These are phyloP conservation scores for Jaculus jaculus DNA, from an alignment of 2,113 vertebrate species.

Conservation along the genomic window DNA sequence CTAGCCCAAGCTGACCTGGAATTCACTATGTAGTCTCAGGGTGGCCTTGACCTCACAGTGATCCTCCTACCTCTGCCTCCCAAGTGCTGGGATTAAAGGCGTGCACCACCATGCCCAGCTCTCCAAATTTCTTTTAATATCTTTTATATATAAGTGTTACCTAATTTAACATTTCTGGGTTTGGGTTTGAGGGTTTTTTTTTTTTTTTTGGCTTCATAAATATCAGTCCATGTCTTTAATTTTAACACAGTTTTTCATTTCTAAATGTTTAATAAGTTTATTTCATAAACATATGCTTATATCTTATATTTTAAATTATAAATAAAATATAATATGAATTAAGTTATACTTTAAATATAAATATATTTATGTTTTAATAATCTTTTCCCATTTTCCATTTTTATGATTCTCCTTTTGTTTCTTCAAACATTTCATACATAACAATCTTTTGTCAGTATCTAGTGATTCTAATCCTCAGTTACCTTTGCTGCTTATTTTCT, in stretches of 20 bases:
- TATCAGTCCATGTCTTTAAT: slow-evolving; percentile 10
- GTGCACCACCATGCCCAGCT: too few species aligned
- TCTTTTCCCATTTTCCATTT: neutral
- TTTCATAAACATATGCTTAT: neutral
- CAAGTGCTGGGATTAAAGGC: too few species aligned
- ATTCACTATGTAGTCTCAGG: too few species aligned
- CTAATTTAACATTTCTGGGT: neutral
- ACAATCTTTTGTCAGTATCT: neutral
- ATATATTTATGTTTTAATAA: too few species aligned
- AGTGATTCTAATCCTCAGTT: neutral
- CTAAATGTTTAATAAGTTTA: slow-evolving; percentile 12
- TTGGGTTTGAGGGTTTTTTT: slow-evolving; percentile 19
- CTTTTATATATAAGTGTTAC: neutral
- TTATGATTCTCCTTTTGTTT: slow-evolving; percentile 7
- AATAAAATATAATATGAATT: too few species aligned
- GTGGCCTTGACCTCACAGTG: too few species aligned
- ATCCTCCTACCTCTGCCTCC: too few species aligned
- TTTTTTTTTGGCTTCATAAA: slow-evolving; percentile 29
- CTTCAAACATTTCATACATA: neutral
- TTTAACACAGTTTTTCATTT: slow-evolving; percentile 7
- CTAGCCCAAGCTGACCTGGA: too few species aligned
- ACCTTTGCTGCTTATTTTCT: neutral
- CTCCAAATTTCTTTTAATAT: neutral
- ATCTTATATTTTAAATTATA: neutral
- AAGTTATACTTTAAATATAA: too few species aligned